Base-by-base conservation (phyloP, 2,888 invertebrate genomes). In the Trypoxylon attenuatum region DNA sequence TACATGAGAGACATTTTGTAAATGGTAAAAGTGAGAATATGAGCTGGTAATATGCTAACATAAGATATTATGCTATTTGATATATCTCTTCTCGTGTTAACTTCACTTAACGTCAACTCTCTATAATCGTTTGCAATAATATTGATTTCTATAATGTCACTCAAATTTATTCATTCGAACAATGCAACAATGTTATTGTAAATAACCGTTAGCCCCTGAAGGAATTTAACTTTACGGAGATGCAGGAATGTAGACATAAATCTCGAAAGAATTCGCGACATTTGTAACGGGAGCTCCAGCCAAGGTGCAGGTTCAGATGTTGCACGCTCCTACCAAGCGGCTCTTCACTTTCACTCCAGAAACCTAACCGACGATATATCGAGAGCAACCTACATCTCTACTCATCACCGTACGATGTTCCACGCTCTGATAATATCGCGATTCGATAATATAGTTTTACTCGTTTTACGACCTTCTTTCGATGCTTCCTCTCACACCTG, bases 341-440 rank as follows among this genome's bases (percentile, higher is more conserved):
- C 33, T 42, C 46, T 54, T 54, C 51, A 62, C 46, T 45, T 33
- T 56, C 61, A 42, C 62, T 46, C 45, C 21, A 6, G 19, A 5
- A 49, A 25, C 29, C n/a, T 19, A 10, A n/a, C 38, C 50, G 38
- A 13, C 47, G 33, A 5, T 41, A 16, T 16, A 19, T 19, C 47
- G 27, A 23, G 25, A 33, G 33, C 33, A 33, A n/a, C 33, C 33
- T 33, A 33, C 33, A 33, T 33, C 33, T 33, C 33, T 13, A 33
- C 33, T 10, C 10, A 4, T 33, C 33, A 13, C 13, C 13, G 33
- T 33, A 13, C 33, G 10, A 19, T 15, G 8, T 41, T n/a, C 8
- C 41, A 19, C 16, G 41, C 10, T 41, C 41, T 19, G 16, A 19
- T 15, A 18, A 41, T 41, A 5, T 4, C 16, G 16, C n/a, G n/a